Percentiles rank a stretch among this genome's conserved stretches.
These are phyloP conservation scores for Alentia gelatinosa DNA, from an alignment of 2,888 invertebrate species.

Conservation along the genomic window DNA sequence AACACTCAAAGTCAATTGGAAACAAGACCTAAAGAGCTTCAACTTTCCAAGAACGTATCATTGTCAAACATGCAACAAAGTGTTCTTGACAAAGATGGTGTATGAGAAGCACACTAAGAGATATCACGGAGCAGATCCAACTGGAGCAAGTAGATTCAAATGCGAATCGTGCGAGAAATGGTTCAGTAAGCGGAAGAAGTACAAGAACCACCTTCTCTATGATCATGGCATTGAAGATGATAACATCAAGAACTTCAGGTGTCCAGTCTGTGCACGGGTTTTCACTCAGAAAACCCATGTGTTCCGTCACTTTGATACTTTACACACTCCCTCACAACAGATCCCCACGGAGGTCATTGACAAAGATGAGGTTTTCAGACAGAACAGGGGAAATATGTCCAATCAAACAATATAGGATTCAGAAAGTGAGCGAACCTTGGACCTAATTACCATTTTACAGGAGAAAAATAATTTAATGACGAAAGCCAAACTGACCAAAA, in stretches of 20 bases:
- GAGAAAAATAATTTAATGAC: too few species aligned
- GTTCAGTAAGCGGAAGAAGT: conserved; percentile 19
- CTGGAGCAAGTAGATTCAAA: not conserved
- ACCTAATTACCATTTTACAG: too few species aligned
- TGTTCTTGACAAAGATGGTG: not conserved
- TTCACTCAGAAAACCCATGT: conserved; percentile 60
- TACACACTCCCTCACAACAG: conserved; percentile 60
- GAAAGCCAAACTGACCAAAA: too few species aligned
- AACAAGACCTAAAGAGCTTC: not conserved
- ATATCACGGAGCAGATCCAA: not conserved
- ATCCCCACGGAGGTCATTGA: conserved; percentile 14
- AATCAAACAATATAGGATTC: too few species aligned
- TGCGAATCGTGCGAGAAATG: conserved; percentile 42
- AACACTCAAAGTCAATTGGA: conserved; percentile 8
- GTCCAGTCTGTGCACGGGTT: conserved; percentile 59
- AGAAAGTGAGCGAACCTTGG: too few species aligned
- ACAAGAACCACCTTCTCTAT: conserved; percentile 25
- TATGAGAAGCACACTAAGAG: not conserved
- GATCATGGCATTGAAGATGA: conserved; percentile 52
- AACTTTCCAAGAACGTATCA: conserved; percentile 2
- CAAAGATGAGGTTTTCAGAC: not conserved
- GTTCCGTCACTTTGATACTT: conserved; percentile 56
- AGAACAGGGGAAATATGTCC: too few species aligned
- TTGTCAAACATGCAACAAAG: not conserved
- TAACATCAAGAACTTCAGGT: conserved; percentile 35